phyloP scores from a whole-genome alignment of 2,797 vertebrate genomes.

The Eospalax fontanierii region DNA sequence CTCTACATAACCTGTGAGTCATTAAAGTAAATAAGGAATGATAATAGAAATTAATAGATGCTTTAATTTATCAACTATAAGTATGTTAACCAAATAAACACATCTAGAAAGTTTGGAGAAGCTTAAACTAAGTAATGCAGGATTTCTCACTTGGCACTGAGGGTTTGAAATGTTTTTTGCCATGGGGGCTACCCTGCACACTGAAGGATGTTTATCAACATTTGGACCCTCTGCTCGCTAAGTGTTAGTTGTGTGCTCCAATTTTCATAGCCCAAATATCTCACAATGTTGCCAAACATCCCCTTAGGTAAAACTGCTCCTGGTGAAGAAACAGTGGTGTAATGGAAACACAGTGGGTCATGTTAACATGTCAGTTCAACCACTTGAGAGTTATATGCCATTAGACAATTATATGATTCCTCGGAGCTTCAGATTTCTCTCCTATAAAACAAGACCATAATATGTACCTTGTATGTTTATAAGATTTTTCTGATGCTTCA shows the following conservation, averaged over 20 bases:
- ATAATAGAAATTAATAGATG: neutral
- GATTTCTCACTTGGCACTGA: neutral
- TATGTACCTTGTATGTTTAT: neutral
- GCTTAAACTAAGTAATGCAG: neutral
- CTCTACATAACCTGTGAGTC: neutral
- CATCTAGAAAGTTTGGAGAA: neutral
- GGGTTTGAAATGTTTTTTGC: neutral
- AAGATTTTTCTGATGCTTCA: slow-evolving; percentile 6
- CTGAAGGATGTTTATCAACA: neutral
- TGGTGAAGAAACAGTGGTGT: neutral
- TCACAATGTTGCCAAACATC: slow-evolving; percentile 12
- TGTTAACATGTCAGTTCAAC: slow-evolving; percentile 8
- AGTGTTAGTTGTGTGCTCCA: neutral
- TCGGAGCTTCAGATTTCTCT: neutral
- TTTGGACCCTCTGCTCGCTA: neutral
- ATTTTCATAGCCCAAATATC: neutral
- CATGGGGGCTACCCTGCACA: neutral
- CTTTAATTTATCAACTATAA: neutral
- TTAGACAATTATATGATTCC: neutral
- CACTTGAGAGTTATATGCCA: neutral
- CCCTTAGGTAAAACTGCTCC: neutral
- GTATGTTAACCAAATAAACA: neutral
- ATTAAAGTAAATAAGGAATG: slow-evolving; percentile 10
- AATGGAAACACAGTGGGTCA: neutral
- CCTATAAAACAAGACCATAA: neutral